A percentile compares a stretch with the other conserved stretches of the same genome.
Conservation (phyloP, 92 coral and sea anemone genomes). For the Porites evermanni region DNA sequence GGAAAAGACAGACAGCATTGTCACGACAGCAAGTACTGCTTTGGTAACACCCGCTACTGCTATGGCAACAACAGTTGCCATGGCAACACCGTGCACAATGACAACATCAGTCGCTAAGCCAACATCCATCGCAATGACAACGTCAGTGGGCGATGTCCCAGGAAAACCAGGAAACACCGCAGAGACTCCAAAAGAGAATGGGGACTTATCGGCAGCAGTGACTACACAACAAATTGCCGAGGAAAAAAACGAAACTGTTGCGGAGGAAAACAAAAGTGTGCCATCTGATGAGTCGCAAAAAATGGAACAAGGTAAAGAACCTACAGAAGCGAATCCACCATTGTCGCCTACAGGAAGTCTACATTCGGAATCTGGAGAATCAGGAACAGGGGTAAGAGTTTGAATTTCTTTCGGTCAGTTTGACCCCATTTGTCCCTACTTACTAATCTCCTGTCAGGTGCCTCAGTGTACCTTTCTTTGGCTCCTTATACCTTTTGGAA, state of each 20-base stretch:
- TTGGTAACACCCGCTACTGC: slow-evolving; percentile 22
- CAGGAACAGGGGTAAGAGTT: slow-evolving; percentile 58
- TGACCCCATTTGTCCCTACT: too few species aligned
- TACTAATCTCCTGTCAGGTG: too few species aligned
- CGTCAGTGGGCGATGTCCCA: not conserved
- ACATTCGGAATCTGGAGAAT: slow-evolving; percentile 48
- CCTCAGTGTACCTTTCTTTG: too few species aligned
- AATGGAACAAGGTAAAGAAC: not conserved
- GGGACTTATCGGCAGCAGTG: slow-evolving; percentile 3
- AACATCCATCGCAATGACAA: slow-evolving; percentile 43
- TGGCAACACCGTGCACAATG: slow-evolving; percentile 39
- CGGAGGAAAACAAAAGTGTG: not conserved
- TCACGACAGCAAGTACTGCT: not conserved
- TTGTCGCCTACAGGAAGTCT: slow-evolving; percentile 41
- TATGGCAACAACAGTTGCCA: not conserved
- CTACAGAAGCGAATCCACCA: slow-evolving; percentile 2
- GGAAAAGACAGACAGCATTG: not conserved
- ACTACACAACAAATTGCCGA: not conserved
- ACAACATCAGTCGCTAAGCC: slow-evolving; percentile 34
- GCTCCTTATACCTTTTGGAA: too few species aligned
- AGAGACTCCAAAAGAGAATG: not conserved
- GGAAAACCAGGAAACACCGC: not conserved
- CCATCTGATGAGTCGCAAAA: not conserved
- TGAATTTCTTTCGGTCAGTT: too few species aligned
- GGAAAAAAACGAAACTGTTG: not conserved